Conservation (phyloP, 2,113 vertebrate species). For the Entomyzon cyanotis region DNA sequence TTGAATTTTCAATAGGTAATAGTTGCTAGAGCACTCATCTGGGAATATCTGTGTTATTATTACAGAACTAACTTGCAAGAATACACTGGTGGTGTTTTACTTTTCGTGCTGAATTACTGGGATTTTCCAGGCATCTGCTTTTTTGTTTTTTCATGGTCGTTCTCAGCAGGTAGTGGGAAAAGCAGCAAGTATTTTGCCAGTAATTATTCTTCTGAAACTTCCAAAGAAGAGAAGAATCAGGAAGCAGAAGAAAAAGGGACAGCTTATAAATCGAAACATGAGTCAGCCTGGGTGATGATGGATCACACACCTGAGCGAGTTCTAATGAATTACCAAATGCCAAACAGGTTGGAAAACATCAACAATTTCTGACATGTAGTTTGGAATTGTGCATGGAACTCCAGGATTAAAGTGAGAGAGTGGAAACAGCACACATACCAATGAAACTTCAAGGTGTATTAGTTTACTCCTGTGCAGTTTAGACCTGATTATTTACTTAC, state of each 20-base stretch:
- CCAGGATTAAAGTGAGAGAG: neutral
- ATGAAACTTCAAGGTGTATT: neutral
- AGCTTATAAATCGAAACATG: slow-evolving; percentile 66
- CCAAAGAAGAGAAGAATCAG: slow-evolving; percentile 64
- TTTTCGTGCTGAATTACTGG: neutral
- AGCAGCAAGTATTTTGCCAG: slow-evolving; percentile 82
- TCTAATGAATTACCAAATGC: slow-evolving; percentile 88
- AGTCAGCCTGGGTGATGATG: slow-evolving; percentile 82
- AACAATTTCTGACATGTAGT: neutral
- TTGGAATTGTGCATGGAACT: neutral
- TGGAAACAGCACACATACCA: neutral
- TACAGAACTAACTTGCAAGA: neutral
- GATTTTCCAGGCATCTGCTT: neutral
- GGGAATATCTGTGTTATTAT: neutral
- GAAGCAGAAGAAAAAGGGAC: slow-evolving; percentile 50
- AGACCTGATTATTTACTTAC: neutral
- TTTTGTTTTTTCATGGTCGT: neutral
- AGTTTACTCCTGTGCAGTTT: neutral
- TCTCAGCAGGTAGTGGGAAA: slow-evolving; percentile 71
- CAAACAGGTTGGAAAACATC: slow-evolving; percentile 77
- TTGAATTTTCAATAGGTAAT: neutral
- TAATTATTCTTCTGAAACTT: slow-evolving; percentile 78
- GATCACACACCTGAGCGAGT: slow-evolving; percentile 74
- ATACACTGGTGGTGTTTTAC: neutral
- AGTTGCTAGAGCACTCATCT: neutral